Evolutionary conservation across 2,888 invertebrate genomes (phyloP).

Genomic region (Carpatolechia fugitivella): DNA sequence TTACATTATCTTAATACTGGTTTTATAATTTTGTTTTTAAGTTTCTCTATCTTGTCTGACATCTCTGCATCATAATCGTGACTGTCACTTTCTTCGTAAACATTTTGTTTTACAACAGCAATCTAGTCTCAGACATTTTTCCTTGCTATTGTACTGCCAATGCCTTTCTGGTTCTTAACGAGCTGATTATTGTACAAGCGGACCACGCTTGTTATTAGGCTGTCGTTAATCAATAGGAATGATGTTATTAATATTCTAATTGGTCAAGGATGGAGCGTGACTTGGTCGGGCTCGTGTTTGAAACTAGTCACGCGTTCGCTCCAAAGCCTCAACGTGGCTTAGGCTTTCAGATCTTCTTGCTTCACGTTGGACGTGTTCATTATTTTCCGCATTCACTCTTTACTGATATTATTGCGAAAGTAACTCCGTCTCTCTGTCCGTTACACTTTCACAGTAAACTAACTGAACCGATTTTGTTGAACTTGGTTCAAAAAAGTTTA

Average conservation of each 20-base stretch:
- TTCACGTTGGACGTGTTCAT: neutral
- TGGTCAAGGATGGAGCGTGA: conserved; percentile 16
- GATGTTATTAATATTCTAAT: conserved; percentile 20
- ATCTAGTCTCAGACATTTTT: neutral
- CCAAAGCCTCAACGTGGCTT: conserved; percentile 26
- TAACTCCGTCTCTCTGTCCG: too few relatives aligned
- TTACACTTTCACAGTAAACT: neutral
- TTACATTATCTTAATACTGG: conserved; percentile 25
- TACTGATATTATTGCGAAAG: too few relatives aligned
- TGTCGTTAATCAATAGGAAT: neutral
- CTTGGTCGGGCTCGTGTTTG: conserved; percentile 32
- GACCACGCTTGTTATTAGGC: neutral
- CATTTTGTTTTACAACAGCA: too few relatives aligned
- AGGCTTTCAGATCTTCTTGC: neutral
- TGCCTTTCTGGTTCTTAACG: neutral
- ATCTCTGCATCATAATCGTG: neutral
- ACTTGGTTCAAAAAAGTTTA: too few relatives aligned
- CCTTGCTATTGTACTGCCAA: neutral
- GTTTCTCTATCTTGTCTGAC: neutral
- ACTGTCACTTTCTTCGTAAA: too few relatives aligned
- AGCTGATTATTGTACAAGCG: neutral
- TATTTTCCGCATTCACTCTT: neutral
- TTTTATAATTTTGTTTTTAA: neutral
- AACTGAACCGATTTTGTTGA: too few relatives aligned
- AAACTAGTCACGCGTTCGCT: conserved; percentile 34